These are phyloP conservation scores for Drosophila affinis DNA, from an alignment of 2,888 invertebrate genomes.

Conservation along the genomic window DNA sequence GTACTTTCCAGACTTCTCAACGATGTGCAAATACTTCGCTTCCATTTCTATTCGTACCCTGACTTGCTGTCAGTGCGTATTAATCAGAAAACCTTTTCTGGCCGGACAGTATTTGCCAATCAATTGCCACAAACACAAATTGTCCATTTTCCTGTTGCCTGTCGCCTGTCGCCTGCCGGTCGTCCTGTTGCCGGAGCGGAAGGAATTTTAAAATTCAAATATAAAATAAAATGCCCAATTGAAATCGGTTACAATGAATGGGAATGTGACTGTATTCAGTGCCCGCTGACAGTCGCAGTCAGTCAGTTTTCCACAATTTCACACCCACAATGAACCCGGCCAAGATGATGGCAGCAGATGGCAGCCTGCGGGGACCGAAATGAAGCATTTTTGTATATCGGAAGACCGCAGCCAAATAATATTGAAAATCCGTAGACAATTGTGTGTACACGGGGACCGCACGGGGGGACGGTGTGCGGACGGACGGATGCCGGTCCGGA, in stretches of 20 bases:
- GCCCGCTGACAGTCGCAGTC: slow-evolving; percentile 59
- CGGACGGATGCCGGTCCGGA: slow-evolving; percentile 42
- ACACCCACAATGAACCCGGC: slow-evolving; percentile 56
- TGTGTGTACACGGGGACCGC: slow-evolving; percentile 61
- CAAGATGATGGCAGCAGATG: slow-evolving; percentile 55
- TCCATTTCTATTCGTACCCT: slow-evolving; percentile 17
- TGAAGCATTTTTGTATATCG: slow-evolving; percentile 36
- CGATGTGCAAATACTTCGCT: background rate
- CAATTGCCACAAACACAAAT: slow-evolving; percentile 83
- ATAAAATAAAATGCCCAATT: slow-evolving; percentile 82
- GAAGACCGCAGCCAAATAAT: slow-evolving; percentile 74
- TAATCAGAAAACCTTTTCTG: slow-evolving; percentile 76
- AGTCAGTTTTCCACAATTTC: slow-evolving; percentile 40
- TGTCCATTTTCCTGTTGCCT: slow-evolving; percentile 83
- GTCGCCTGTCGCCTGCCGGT: slow-evolving; percentile 69
- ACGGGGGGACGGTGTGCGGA: slow-evolving; percentile 43
- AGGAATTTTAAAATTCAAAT: slow-evolving; percentile 82
- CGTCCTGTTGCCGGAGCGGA: slow-evolving; percentile 73
- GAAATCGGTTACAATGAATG: slow-evolving; percentile 80
- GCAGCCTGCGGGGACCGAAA: background rate
- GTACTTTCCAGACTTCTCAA: background rate
- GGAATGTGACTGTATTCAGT: slow-evolving; percentile 31
- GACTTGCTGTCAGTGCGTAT: slow-evolving; percentile 70
- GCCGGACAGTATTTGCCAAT: slow-evolving; percentile 82
- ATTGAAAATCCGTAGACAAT: slow-evolving; percentile 78